Evolutionary conservation across 2,113 vertebrate species (phyloP).

Genomic region (Echinops telfairi): DNA sequence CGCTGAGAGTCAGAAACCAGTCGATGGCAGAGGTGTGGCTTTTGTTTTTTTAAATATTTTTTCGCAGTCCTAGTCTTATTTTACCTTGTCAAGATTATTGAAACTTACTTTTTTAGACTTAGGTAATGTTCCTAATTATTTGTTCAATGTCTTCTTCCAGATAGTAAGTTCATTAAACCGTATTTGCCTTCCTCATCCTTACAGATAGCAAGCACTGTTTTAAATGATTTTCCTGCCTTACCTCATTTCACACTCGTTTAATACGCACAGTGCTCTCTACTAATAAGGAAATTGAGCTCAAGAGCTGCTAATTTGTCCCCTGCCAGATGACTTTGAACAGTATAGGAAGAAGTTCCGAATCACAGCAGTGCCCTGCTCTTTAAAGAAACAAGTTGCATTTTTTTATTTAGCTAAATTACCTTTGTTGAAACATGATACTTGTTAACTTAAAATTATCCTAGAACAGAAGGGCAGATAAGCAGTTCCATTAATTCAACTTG

Average conservation of each 20-base stretch:
- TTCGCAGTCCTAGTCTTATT: background rate
- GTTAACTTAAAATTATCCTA: background rate
- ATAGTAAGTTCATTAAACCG: background rate
- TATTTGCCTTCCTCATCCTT: background rate
- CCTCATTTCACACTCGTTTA: too few species aligned
- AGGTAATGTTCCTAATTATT: background rate
- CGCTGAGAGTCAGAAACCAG: too few species aligned
- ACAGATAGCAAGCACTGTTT: background rate
- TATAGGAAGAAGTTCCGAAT: background rate
- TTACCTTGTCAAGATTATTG: background rate
- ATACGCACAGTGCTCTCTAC: background rate
- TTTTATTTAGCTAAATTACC: conserved; percentile 16
- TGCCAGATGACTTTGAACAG: background rate
- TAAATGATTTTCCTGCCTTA: background rate
- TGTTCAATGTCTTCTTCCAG: background rate
- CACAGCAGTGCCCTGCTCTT: background rate
- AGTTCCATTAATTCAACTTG: background rate
- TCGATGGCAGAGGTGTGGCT: too few species aligned
- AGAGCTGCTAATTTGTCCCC: background rate
- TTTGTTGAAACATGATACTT: conserved; percentile 7
- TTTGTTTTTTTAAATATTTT: too few species aligned
- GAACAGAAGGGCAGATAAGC: background rate
- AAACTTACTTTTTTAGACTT: background rate
- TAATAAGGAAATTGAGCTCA: background rate
- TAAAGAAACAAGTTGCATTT: background rate